Conservation (phyloP, 2,888 invertebrate species). For the Mesopsocus fuscifrons region DNA sequence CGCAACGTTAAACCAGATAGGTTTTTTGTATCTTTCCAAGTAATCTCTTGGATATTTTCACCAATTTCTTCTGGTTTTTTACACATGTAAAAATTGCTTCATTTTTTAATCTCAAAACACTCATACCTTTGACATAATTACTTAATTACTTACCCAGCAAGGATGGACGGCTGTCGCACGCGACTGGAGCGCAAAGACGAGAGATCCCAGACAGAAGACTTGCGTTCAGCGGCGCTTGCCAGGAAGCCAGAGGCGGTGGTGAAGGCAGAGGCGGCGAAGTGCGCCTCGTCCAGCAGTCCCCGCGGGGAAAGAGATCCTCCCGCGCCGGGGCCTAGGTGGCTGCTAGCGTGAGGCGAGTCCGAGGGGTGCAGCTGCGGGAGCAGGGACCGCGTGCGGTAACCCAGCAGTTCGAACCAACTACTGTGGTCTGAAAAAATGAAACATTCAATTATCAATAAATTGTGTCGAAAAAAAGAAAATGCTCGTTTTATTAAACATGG, state of each 20-base stretch:
- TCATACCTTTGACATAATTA: too few species aligned
- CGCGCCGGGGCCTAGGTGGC: conserved; percentile 32
- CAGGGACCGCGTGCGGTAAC: conserved; percentile 66
- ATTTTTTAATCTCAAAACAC: too few species aligned
- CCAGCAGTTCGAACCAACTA: conserved; percentile 67
- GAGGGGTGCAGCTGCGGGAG: conserved; percentile 72
- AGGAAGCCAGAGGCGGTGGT: conserved; percentile 69
- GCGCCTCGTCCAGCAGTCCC: conserved; percentile 27
- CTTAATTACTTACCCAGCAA: too few species aligned
- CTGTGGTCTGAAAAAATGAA: conserved; percentile 47
- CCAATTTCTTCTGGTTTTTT: too few species aligned
- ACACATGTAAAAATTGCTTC: too few species aligned
- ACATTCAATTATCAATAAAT: too few species aligned
- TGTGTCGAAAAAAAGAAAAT: too few species aligned
- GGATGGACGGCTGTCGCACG: not conserved
- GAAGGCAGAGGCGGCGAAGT: conserved; percentile 37
- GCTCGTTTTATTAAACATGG: too few species aligned
- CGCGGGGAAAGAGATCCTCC: conserved; percentile 17
- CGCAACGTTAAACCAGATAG: too few species aligned
- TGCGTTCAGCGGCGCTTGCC: conserved; percentile 24
- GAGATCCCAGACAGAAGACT: not conserved
- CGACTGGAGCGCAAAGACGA: conserved; percentile 1
- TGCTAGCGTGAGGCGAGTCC: conserved; percentile 39
- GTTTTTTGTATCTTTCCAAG: too few species aligned
- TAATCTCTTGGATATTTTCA: too few species aligned